Conservation (phyloP, 1,140 invertebrate genomes). For the Thaumatotibia leucotreta region DNA sequence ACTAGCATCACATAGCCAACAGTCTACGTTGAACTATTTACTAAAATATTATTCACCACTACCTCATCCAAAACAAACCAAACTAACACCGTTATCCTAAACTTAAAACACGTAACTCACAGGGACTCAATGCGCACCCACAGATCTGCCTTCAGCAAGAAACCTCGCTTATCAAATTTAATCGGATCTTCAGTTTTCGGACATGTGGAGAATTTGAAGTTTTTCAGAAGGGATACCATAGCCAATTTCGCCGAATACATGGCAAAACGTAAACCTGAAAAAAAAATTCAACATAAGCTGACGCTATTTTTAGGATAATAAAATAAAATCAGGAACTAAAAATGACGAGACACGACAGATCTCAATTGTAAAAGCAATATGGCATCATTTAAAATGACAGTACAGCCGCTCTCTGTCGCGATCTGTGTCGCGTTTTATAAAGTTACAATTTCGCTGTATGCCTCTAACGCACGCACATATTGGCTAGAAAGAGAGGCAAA, state of each 20-base stretch:
- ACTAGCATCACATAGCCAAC: too few relatives aligned
- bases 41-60: background rate
- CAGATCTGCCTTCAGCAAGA: conserved; percentile 47
- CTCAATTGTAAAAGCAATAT: too few relatives aligned
- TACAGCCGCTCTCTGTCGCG: too few relatives aligned
- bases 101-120: background rate
- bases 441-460: too few relatives aligned
- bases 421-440: too few relatives aligned
- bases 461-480: too few relatives aligned
- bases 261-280: conserved; percentile 61
- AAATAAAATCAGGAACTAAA: too few relatives aligned
- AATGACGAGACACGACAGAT: too few relatives aligned
- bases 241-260: conserved; percentile 58
- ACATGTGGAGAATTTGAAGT: conserved; percentile 53
- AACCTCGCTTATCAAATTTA: conserved; percentile 35
- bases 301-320: too few relatives aligned
- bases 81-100: background rate
- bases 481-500: too few relatives aligned
- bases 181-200: conserved; percentile 52
- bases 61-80: background rate
- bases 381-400: too few relatives aligned
- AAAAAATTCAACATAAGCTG: too few relatives aligned
- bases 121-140: conserved; percentile 42
- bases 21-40: background rate
- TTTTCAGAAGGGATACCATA: conserved; percentile 54